Conservation (phyloP, 2,888 invertebrate genomes). For the Eupeodes latifasciatus region DNA sequence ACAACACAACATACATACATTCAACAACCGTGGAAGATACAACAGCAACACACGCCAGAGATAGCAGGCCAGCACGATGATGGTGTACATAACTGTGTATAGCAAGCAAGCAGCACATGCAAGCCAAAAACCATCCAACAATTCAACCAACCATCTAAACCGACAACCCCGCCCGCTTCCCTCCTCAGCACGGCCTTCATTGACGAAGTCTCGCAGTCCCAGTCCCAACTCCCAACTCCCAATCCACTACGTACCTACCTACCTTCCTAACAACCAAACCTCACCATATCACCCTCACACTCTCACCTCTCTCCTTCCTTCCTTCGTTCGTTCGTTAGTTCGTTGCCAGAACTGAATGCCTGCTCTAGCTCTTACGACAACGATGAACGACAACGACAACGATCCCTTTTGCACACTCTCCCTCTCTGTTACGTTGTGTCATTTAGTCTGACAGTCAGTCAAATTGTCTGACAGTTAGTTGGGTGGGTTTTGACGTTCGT, state of each 20-base stretch:
- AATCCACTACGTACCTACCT: too few relatives aligned
- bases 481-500: neutral
- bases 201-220: constrained; percentile 12
- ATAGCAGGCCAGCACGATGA: constrained; percentile 16
- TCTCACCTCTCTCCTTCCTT: neutral
- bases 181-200: constrained; percentile 5
- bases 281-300: too few relatives aligned
- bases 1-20: constrained; percentile 27
- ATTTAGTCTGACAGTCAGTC: neutral
- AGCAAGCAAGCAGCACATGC: constrained; percentile 46
- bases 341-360: neutral
- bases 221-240: too few relatives aligned
- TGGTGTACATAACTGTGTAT: constrained; percentile 38
- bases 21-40: constrained; percentile 48
- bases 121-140: constrained; percentile 75
- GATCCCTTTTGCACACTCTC: constrained; percentile 73
- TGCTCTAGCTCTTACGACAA: constrained; percentile 5
- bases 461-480: neutral
- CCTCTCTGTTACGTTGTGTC: constrained; percentile 51
- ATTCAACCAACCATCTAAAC: constrained; percentile 75
- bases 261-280: too few relatives aligned
- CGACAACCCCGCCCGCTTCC: constrained; percentile 38
- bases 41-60: constrained; percentile 56
- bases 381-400: neutral
- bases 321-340: too few relatives aligned